Base-by-base conservation (phyloP, 1,140 invertebrate genomes). In the Trinorchestia longiramus region DNA sequence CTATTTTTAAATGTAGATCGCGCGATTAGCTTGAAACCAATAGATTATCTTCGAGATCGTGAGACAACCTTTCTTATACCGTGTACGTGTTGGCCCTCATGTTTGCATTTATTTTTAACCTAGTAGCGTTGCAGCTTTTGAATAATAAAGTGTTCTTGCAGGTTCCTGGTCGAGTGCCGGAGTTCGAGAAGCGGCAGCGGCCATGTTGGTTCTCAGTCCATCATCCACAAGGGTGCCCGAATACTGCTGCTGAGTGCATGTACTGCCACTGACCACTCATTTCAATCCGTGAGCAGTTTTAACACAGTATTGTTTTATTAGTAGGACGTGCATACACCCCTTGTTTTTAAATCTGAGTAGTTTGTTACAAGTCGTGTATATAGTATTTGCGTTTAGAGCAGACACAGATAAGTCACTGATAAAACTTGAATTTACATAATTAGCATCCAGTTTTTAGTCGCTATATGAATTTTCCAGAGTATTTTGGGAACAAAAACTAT, bases 201-300 rank as follows among this genome's bases (percentile, higher is more conserved):
- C 92, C 97, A 11, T 99, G 99, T 97, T 99, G 99, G 98, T 99
- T 99, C 97, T 97, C 98, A 97, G 97, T 97, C 15, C 98, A 99
- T 97, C 99, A 99, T 98, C 99, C 99, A 6, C 97, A 99, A 97
- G 98, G 99, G 0, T 99, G 99, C 97, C 98, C 98, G 0, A 97
- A 98, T 77, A 96, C 97, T 19, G 97, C 97, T 87, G 97, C 97
- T 43, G 97, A 98, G 45, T 99, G 99, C 97, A 98, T 97, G 97
- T 99, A 98, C 97, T 98, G 98, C 97, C 99, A 99, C 45, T 90
- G 41, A 96, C 53, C 6, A 6, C 47, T 53, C 19, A 41, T 43
- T 28, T 94, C 43, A 94, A 47, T 90, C 43, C 62, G 36, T 11
- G 28, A 36, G 11, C 62, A 77, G 15, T 77, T 77, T 77, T 53